Evolutionary conservation across 2,797 vertebrate genomes (phyloP).

Genomic region (Darevskia nairensis): DNA sequence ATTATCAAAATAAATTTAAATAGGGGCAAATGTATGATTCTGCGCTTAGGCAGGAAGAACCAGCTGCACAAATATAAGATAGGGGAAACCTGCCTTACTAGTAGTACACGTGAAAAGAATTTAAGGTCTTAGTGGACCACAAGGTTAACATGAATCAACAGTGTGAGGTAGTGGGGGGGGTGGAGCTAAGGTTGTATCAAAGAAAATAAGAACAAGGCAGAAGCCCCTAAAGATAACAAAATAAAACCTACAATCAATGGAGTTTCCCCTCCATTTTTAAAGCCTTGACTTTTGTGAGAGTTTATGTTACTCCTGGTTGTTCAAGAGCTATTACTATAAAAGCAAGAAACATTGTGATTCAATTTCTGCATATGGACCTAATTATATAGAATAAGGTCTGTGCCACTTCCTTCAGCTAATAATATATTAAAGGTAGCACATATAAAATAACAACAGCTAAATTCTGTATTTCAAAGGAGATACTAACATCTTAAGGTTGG

Average conservation of each 20-base stretch:
- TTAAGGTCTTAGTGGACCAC: no score
- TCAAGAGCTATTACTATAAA: neutral
- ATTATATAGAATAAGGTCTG: neutral
- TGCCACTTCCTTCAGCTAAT: neutral
- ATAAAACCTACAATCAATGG: neutral
- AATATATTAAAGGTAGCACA: neutral
- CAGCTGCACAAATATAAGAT: no score
- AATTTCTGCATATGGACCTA: neutral
- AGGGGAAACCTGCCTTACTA: no score
- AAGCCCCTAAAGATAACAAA: neutral
- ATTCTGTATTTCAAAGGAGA: neutral
- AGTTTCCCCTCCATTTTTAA: neutral
- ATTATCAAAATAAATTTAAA: no score
- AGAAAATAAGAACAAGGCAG: neutral
- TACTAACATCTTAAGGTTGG: slow-evolving; percentile 10
- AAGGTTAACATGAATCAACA: no score
- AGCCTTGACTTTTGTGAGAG: neutral
- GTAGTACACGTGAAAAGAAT: no score
- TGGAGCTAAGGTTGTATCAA: neutral
- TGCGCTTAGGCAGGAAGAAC: no score
- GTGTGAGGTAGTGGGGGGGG: no score
- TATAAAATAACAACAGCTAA: slow-evolving; percentile 5
- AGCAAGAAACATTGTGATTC: neutral
- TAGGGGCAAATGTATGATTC: no score
- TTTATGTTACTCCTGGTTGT: neutral